phyloP scores from a whole-genome alignment of 2,797 vertebrate genomes.

The Arnoldichthys spilopterus region DNA sequence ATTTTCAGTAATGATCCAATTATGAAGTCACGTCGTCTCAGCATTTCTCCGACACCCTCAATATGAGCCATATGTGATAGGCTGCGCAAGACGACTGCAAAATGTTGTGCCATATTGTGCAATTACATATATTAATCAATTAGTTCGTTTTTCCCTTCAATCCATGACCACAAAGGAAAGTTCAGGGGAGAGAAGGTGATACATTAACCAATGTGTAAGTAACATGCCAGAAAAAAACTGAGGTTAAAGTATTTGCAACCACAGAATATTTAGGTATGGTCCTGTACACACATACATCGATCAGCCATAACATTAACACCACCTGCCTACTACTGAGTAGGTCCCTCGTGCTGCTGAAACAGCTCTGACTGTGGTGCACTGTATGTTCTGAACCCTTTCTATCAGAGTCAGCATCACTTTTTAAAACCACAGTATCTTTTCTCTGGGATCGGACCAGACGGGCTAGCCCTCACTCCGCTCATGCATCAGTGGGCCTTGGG shows the following conservation, averaged over 20 bases:
- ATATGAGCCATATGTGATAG: slow-evolving; percentile 75
- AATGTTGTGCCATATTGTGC: slow-evolving; percentile 48
- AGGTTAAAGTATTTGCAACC: slow-evolving; percentile 2
- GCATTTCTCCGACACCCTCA: slow-evolving; percentile 66
- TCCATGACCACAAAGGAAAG: not conserved
- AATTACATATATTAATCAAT: slow-evolving; percentile 16
- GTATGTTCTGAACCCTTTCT: too few species aligned
- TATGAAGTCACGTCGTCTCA: slow-evolving; percentile 75
- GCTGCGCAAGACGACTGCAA: slow-evolving; percentile 74
- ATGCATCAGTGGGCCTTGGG: too few species aligned
- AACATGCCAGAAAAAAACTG: not conserved
- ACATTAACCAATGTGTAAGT: not conserved
- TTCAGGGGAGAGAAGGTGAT: not conserved
- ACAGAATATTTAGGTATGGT: not conserved
- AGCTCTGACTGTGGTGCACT: too few species aligned
- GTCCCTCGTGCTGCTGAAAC: too few species aligned
- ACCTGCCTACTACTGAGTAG: too few species aligned
- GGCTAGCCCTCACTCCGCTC: too few species aligned
- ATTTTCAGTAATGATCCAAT: slow-evolving; percentile 76
- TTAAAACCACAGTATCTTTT: too few species aligned
- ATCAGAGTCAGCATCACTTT: too few species aligned
- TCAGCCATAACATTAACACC: too few species aligned
- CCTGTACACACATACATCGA: not conserved
- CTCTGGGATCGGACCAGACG: too few species aligned
- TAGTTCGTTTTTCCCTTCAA: not conserved